These are phyloP conservation scores for Therioaphis trifolii DNA, from an alignment of 2,888 invertebrate species.

Conservation along the genomic window DNA sequence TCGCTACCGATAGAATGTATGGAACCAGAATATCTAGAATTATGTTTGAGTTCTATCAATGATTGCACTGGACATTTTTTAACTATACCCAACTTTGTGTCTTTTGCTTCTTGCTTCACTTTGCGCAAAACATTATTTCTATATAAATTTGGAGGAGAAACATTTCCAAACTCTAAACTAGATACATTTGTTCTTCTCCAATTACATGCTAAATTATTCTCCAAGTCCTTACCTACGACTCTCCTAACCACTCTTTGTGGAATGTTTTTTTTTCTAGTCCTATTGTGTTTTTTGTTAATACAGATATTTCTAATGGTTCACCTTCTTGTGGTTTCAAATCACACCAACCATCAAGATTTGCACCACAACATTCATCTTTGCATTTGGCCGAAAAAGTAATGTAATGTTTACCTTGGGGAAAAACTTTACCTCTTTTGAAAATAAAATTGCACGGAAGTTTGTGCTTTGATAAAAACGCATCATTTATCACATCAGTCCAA, in stretches of 20 bases:
- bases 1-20: not conserved
- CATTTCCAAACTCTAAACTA: not conserved
- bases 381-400: not conserved
- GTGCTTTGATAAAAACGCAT: not conserved
- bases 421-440: not conserved
- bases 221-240: not conserved
- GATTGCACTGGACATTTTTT: not conserved
- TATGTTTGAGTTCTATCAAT: not conserved
- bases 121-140: not conserved
- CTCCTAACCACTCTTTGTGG: not conserved
- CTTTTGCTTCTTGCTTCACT: not conserved
- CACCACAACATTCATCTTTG: conserved; percentile 17
- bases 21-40: not conserved
- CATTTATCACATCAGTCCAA: conserved; percentile 9
- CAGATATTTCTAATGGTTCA: not conserved
- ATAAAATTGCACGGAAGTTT: not conserved
- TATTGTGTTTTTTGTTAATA: not conserved
- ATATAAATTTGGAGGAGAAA: conserved; percentile 1
- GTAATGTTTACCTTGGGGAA: not conserved
- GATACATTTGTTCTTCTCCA: not conserved
- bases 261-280: not conserved
- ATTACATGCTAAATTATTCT: not conserved
- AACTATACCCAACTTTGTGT: conserved; percentile 7
- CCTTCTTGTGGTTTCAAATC: not conserved
- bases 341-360: not conserved